These are phyloP conservation scores for Lasioglossum leucozonium DNA, from an alignment of 2,888 invertebrate species.

Conservation along the genomic window DNA sequence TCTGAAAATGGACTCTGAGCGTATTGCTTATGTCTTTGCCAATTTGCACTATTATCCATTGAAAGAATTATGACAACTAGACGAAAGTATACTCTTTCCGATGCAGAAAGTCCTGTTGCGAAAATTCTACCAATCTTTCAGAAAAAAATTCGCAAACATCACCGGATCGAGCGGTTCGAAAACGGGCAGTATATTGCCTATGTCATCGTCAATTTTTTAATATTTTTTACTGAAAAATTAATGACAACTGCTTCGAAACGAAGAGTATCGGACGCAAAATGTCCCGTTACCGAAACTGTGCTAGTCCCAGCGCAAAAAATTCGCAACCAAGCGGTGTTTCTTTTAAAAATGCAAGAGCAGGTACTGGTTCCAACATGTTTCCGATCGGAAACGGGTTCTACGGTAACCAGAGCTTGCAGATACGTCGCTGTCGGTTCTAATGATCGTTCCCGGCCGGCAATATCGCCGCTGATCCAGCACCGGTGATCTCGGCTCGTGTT, in stretches of 20 bases:
- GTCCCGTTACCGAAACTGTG: background rate
- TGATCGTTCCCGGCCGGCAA: conserved; percentile 26
- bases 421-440: conserved; percentile 37
- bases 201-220: background rate
- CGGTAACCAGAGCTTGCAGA: conserved; percentile 21
- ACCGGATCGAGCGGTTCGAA: background rate
- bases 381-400: background rate
- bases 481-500: conserved; percentile 29
- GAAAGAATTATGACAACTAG: background rate
- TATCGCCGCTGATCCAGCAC: conserved; percentile 56
- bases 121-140: background rate
- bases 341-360: background rate
- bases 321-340: background rate
- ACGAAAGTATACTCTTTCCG: background rate
- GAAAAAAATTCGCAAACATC: background rate
- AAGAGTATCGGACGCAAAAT: too few relatives aligned
- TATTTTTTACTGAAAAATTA: background rate
- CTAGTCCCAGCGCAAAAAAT: background rate
- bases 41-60: fast-evolving
- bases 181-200: background rate
- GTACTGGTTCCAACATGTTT: conserved; percentile 22
- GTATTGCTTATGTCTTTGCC: background rate
- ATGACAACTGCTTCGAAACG: background rate
- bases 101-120: background rate
- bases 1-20: background rate